Conservation (phyloP, 2,797 vertebrate genomes). For the Myotis daubentonii region DNA sequence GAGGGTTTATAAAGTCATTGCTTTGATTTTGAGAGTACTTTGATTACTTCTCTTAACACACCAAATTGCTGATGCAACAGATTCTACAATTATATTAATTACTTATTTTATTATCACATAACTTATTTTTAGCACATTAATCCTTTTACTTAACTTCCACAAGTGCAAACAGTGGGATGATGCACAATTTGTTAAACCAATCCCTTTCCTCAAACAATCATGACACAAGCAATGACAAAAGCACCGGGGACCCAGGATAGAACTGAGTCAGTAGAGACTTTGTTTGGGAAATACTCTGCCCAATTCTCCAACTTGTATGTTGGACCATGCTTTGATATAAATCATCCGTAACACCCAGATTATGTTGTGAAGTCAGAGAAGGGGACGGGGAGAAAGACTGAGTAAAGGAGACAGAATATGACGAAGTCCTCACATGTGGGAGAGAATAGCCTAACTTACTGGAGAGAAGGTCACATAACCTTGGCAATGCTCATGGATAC, state of each 20-base stretch:
- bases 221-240: constrained; percentile 13
- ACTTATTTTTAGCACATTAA: constrained; percentile 57
- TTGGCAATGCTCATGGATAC: not conserved
- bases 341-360: not conserved
- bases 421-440: not conserved
- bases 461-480: not conserved
- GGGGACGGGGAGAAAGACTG: not conserved
- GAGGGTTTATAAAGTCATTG: constrained; percentile 39
- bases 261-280: constrained; percentile 8
- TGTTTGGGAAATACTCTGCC: constrained; percentile 48
- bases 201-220: constrained; percentile 41
- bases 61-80: constrained; percentile 52
- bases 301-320: constrained; percentile 62
- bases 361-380: not conserved
- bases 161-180: constrained; percentile 44
- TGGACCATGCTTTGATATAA: not conserved
- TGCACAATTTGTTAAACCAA: constrained; percentile 27
- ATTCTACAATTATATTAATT: not conserved
- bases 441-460: not conserved
- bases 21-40: constrained; percentile 46
- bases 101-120: constrained; percentile 29
- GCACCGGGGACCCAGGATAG: not conserved
- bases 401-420: not conserved
- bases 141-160: constrained; percentile 40
- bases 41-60: constrained; percentile 14